Evolutionary conservation across 2,888 invertebrate species (phyloP).

Genomic region (Lochmaea crataegi): DNA sequence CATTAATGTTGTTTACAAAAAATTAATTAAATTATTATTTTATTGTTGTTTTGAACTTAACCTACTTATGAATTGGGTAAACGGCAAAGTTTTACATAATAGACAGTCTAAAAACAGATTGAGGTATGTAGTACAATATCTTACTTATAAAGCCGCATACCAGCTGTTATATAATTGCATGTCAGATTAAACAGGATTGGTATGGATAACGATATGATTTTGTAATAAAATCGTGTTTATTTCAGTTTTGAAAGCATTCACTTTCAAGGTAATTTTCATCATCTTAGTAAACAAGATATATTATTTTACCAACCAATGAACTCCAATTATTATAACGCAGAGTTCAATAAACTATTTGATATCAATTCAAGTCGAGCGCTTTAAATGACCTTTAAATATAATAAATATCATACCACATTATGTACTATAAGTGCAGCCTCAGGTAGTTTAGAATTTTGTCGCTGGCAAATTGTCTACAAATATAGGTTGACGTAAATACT

Average conservation of each 20-base stretch:
- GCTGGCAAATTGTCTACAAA: no score
- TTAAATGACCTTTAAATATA: no score
- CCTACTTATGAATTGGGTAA: background rate
- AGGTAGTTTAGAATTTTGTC: no score
- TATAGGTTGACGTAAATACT: no score
- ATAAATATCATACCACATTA: no score
- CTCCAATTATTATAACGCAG: no score
- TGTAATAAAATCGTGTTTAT: background rate
- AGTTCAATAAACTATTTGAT: no score
- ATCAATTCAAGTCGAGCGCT: no score
- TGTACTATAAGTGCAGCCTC: no score
- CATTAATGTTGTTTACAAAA: background rate
- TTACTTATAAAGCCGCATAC: background rate
- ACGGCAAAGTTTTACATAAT: background rate
- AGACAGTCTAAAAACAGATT: background rate
- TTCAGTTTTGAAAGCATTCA: background rate
- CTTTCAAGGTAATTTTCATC: background rate
- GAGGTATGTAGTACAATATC: background rate
- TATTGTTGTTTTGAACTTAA: constrained; percentile 4
- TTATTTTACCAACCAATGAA: no score
- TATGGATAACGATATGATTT: background rate
- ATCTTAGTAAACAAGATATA: background rate
- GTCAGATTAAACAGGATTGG: background rate
- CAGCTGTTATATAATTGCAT: background rate
- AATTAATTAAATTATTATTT: no score